Evolutionary conservation across 2,888 invertebrate species (phyloP), one percentile per base, ranked within the genome.

Genomic region (Thera obeliscata): DNA sequence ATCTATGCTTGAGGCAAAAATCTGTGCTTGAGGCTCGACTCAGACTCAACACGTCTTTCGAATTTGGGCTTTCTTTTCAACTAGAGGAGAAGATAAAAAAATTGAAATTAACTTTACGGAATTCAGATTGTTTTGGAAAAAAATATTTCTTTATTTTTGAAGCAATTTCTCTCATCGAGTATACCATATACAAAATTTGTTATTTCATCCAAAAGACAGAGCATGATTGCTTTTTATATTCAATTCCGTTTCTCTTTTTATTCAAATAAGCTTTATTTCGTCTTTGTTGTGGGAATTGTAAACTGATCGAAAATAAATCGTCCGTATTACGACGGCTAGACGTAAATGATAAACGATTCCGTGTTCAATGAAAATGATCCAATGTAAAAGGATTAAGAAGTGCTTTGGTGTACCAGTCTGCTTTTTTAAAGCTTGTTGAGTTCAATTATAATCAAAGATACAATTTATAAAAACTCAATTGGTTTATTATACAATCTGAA

Each of bases 231-330:
- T 35, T 60, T 50, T 50, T 6, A 35, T 58, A 46, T 36, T 48
- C 12, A n/a, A 56, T 48, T 56, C 36, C 38, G 48, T 55, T 64
- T 38, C 8, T 36, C 12, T 57, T 64, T 57, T 56, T 49, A 58
- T 38, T 62, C 43, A 54, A 56, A 52, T n/a, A 46, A 43, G 43
- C 60, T 50, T n/a, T 41, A 52, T 54, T 63, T 22, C 41, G 36
- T 69, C 64, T 65, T 69, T 69, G 62, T 69, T 69, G 69, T 65
- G 50, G 43, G 43, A 69, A 69, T 69, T 69, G 69, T 62, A 69
- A 69, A 62, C 65, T 64, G 66, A 71, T 73, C 64, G 68, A 68
- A 69, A 64, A 67, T 68, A 65, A 71, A 71, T 73, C 68, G 71
- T 66, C 71, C 71, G 67, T 70, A 65, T 66, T 70, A 73, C 71